Base-by-base conservation (phyloP, 1,140 invertebrate species). In the Drosophila parvula region DNA sequence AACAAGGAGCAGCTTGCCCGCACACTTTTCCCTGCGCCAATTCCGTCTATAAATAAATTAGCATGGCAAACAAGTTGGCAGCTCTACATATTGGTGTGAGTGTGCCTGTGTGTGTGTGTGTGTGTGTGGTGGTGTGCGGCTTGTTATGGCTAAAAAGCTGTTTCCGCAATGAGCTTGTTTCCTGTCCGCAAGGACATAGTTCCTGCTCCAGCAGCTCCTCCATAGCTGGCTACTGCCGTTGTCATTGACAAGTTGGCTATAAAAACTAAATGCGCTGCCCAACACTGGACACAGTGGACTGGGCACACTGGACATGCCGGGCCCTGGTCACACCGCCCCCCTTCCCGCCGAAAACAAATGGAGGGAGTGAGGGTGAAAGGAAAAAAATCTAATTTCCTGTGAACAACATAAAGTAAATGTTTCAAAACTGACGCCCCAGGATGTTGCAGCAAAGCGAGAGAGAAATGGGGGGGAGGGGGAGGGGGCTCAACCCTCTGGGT, bases 361-460 rank as follows among this genome's bases (percentile, higher is more conserved):
- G 51, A 14, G 71, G 81, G 73, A 12, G 34, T 18, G 73, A 73
- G 71, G 61, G 53, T 34, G 8, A 50, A 36, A 38, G 22, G 30
- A 71, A 71, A 81, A 86, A 85, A 79, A 86, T 88, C 84, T 88
- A 88, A 88, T 88, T 88, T 88, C 83, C 83, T 88, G 83, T 88
- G 83, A 88, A 88, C 83, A 88, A 88, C 83, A 88, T 88, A 88
- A 88, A 88, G 83, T 88, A 88, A 88, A 88, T 88, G 83, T 88
- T 88, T 88, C 83, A 88, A 88, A 88, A 88, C 84, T 88, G 83
- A 88, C 44, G 84, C 83, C 71, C 71, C 50, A 48, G 60, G 73
- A 61, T 61, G 47, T 44, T 60, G 57, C 64, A 50, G 41, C 16
- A 34, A 47, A 36, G 36, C 7, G 34, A 43, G 16, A 34, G 22